phyloP scores from a whole-genome alignment of 2,113 vertebrate genomes.

The Alethe diademata region DNA sequence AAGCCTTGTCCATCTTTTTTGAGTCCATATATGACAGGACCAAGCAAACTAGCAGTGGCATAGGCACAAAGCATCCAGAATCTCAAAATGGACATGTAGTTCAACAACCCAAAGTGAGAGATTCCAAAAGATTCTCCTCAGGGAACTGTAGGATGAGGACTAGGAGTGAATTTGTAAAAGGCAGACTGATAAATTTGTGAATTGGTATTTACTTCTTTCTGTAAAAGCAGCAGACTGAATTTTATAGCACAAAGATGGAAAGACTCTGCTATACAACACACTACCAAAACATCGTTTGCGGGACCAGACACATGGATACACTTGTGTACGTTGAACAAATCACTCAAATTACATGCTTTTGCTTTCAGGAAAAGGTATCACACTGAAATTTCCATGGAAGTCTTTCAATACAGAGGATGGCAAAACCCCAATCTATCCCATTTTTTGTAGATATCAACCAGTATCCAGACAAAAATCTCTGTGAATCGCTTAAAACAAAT shows the following conservation, averaged over 20 bases:
- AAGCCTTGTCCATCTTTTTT: not conserved
- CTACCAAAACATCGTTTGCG: not conserved
- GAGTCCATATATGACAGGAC: not conserved
- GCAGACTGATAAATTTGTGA: not conserved
- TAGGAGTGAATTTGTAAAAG: not conserved
- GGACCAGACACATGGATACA: not conserved
- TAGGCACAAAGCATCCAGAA: not conserved
- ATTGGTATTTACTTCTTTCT: not conserved
- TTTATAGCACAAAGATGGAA: not conserved
- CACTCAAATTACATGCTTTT: not conserved
- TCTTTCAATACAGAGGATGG: not conserved
- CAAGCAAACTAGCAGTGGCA: not conserved
- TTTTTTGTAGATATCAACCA: not conserved
- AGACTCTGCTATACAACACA: not conserved
- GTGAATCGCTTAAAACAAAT: not conserved
- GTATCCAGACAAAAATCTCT: not conserved
- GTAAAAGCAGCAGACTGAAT: not conserved
- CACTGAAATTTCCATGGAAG: not conserved
- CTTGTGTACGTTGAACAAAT: not conserved
- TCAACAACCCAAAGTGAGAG: not conserved
- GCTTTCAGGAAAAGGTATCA: not conserved
- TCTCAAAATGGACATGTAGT: too few relatives aligned
- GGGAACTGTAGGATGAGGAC: not conserved
- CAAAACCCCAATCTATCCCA: not conserved
- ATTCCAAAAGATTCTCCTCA: not conserved